Evolutionary conservation across 2,888 invertebrate species (phyloP).

Genomic region (Macrosoma leucophasiata): DNA sequence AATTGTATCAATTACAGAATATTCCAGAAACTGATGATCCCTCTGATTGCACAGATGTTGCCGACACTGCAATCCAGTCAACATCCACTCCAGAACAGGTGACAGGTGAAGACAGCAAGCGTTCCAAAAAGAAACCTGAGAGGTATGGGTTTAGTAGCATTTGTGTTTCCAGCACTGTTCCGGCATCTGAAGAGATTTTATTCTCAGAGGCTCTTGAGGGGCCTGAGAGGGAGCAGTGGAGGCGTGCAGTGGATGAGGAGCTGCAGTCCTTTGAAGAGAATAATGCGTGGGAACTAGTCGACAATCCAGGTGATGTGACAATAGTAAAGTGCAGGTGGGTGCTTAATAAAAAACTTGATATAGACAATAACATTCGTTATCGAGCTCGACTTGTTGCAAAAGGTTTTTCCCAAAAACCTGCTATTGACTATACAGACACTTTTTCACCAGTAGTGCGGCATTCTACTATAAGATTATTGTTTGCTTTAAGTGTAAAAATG

Average conservation of each 20-base stretch:
- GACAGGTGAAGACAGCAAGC: no score
- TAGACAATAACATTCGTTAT: constrained; percentile 11
- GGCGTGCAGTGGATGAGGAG: constrained; percentile 10
- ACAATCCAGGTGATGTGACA: constrained; percentile 9
- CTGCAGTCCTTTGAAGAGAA: constrained; percentile 14
- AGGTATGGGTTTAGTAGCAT: no score
- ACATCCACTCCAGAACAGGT: no score
- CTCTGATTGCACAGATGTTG: no score
- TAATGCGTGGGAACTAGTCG: constrained; percentile 14
- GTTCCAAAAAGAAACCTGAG: no score
- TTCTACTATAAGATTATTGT: constrained; percentile 15
- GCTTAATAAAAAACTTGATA: constrained; percentile 11
- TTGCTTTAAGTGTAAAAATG: constrained; percentile 10
- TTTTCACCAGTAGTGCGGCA: constrained; percentile 11
- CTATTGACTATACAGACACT: constrained; percentile 10
- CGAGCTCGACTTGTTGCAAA: constrained; percentile 17
- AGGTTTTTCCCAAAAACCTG: constrained; percentile 16
- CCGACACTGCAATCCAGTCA: no score
- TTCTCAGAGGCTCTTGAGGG: constrained; percentile 11
- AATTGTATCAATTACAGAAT: no score
- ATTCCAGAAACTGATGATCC: no score
- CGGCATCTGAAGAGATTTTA: constrained; percentile 5
- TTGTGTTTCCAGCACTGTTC: constrained; percentile 2
- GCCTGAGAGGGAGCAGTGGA: constrained; percentile 12
- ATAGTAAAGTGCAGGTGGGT: constrained; percentile 13